Conservation (phyloP, 2,888 invertebrate species). For the Gari tellinella region DNA sequence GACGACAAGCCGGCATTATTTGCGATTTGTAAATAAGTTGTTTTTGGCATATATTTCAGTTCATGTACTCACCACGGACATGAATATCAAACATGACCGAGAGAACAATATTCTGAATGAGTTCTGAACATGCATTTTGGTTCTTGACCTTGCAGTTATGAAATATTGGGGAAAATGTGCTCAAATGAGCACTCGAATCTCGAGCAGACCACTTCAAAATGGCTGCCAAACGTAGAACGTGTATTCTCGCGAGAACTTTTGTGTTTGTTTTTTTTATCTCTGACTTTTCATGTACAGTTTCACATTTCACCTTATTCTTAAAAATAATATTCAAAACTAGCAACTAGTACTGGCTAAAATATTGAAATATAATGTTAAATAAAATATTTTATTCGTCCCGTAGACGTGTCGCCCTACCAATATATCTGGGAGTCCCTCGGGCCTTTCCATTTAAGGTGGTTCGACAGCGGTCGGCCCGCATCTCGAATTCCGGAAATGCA, state of each 20-base stretch:
- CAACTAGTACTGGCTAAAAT: no score
- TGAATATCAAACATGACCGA: conserved; percentile 35
- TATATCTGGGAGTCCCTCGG: no score
- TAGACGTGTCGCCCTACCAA: no score
- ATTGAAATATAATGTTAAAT: no score
- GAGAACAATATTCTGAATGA: conserved; percentile 45
- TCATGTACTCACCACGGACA: conserved; percentile 37
- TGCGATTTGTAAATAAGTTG: background rate
- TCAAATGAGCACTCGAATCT: conserved; percentile 1
- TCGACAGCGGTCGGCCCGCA: no score
- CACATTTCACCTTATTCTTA: no score
- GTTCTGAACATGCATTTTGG: conserved; percentile 25
- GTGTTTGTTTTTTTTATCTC: background rate
- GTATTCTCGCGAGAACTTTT: conserved; percentile 53
- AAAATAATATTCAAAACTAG: background rate
- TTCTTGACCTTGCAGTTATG: background rate
- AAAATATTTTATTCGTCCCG: no score
- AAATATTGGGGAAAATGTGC: background rate
- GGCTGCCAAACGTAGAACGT: conserved; percentile 50
- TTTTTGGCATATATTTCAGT: background rate
- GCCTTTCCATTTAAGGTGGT: no score
- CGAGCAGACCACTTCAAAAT: conserved; percentile 56
- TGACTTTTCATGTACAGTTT: no score
- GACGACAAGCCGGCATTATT: background rate
- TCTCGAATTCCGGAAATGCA: no score